Conservation (phyloP, 2,888 invertebrate species). For the Caenorhabditis auriculariae region DNA sequence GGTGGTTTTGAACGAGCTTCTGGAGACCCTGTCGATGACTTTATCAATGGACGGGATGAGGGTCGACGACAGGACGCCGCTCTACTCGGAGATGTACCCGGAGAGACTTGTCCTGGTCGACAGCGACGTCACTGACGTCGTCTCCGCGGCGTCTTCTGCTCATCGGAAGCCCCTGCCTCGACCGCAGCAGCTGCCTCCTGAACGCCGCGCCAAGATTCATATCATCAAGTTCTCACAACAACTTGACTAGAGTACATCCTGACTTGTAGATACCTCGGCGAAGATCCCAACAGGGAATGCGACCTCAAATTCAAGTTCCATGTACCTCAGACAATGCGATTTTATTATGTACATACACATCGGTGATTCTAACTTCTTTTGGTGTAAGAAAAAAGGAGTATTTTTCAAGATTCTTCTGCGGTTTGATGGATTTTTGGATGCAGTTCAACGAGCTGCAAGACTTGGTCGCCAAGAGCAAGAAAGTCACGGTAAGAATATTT, state of each 20-base stretch:
- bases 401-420: constrained; percentile 77
- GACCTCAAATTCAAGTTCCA: constrained; percentile 77
- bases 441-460: constrained; percentile 80
- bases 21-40: constrained; percentile 39
- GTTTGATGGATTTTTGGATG: constrained; percentile 81
- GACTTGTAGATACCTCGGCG: constrained; percentile 42
- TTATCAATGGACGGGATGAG: constrained; percentile 37
- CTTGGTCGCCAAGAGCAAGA: constrained; percentile 68
- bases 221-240: background rate
- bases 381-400: background rate
- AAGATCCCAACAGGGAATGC: constrained; percentile 69
- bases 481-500: constrained; percentile 3
- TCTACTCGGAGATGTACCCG: constrained; percentile 70
- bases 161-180: too few relatives aligned
- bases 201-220: background rate
- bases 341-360: constrained; percentile 72
- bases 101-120: constrained; percentile 72
- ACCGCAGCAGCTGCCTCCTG: too few relatives aligned
- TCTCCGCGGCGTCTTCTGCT: too few relatives aligned
- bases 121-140: too few relatives aligned
- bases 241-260: background rate
- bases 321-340: constrained; percentile 70
- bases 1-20: constrained; percentile 32
- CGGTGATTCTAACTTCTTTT: constrained; percentile 19
- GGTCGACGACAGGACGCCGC: constrained; percentile 48